Percentiles rank a stretch among this genome's conserved stretches.
phyloP scores from a whole-genome alignment of 2,797 vertebrate species.

The Tachyglossus aculeatus region DNA sequence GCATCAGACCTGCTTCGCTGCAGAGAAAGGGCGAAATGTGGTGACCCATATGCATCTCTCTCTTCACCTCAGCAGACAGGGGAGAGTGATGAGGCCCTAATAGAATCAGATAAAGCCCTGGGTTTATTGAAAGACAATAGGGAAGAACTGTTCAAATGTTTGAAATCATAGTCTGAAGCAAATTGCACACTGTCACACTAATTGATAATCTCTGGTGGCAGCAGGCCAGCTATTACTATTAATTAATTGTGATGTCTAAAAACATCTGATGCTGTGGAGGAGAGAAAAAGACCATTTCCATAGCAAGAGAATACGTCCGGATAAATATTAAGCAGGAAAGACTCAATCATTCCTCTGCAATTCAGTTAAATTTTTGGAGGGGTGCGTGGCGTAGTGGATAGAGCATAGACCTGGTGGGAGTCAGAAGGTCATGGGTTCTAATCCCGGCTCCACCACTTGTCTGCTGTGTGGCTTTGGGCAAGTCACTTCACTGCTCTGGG shows the following conservation, averaged over 20 bases:
- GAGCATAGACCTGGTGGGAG: too few relatives aligned
- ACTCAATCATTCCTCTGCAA: neutral
- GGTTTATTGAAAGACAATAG: neutral
- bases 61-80: neutral
- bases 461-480: too few relatives aligned
- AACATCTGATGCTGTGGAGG: neutral
- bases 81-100: neutral
- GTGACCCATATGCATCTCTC: rapidly evolving
- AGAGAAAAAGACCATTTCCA: neutral
- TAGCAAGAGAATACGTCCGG: neutral
- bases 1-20: neutral
- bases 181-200: neutral
- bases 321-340: neutral
- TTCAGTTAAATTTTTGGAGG: too few relatives aligned
- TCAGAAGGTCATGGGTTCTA: too few relatives aligned
- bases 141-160: neutral
- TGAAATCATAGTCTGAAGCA: neutral
- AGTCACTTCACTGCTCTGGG: too few relatives aligned
- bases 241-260: neutral
- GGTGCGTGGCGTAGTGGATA: too few relatives aligned
- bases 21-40: neutral
- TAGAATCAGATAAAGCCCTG: neutral
- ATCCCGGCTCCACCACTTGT: too few relatives aligned
- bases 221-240: neutral
- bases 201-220: neutral